Percentiles rank a stretch among this genome's conserved stretches.
Evolutionary conservation across 2,888 invertebrate genomes (phyloP).

Genomic region (Salpingus planirostris): DNA sequence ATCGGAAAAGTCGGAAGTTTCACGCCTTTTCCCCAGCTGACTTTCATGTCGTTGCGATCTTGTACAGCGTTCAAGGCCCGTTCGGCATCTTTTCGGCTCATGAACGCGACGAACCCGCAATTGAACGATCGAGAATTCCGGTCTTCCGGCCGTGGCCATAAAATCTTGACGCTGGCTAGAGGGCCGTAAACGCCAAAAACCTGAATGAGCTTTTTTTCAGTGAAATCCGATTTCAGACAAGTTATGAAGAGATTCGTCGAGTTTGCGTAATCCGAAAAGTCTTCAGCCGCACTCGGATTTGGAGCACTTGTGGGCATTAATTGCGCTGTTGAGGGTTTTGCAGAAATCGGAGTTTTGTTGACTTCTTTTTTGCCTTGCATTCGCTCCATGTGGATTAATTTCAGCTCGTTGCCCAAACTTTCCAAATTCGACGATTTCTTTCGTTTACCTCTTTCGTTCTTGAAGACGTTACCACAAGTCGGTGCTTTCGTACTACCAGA

Average conservation of each 20-base stretch:
- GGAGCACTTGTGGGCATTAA: too few species aligned
- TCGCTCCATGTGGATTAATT: conserved; percentile 89
- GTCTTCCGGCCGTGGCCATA: conserved; percentile 98
- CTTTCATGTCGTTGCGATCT: conserved; percentile 84
- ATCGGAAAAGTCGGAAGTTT: conserved; percentile 91
- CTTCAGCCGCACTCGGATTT: too few species aligned
- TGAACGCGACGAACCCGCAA: conserved; percentile 98
- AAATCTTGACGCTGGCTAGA: conserved; percentile 96
- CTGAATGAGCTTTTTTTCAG: conserved; percentile 91
- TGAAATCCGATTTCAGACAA: conserved; percentile 89
- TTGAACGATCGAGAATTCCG: conserved; percentile 80
- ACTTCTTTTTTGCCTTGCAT: too few species aligned
- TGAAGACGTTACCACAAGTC: neutral
- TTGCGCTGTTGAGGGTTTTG: too few species aligned
- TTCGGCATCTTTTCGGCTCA: conserved; percentile 96
- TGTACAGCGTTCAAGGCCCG: conserved; percentile 75
- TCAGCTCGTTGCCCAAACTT: conserved; percentile 92
- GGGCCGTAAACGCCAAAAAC: conserved; percentile 96
- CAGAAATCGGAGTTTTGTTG: too few species aligned
- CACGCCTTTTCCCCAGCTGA: conserved; percentile 97
- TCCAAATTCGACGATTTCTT: conserved; percentile 40
- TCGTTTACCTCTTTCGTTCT: neutral
- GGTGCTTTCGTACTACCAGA: conserved; percentile 28
- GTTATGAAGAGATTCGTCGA: conserved; percentile 97
- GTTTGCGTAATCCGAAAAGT: conserved; percentile 87